Conservation (phyloP, 2,888 invertebrate species). For the Nomada fucata region DNA sequence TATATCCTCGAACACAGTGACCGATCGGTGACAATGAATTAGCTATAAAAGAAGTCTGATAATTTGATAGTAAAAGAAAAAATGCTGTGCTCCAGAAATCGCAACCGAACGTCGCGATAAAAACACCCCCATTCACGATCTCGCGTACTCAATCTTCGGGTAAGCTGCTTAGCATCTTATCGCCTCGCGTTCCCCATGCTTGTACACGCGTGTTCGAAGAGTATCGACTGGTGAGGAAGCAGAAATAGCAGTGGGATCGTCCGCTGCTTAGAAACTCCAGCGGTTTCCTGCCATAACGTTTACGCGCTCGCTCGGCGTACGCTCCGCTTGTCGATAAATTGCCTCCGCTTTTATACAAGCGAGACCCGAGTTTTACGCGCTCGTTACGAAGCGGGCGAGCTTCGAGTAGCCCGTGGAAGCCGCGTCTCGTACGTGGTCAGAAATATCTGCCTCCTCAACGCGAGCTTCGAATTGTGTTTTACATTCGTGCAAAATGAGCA, state of each 20-base stretch:
- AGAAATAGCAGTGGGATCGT: constrained; percentile 33
- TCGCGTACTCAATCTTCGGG: neutral
- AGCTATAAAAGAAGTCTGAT: neutral
- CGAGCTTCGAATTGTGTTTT: constrained; percentile 19
- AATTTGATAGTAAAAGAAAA: neutral
- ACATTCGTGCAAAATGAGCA: constrained; percentile 8
- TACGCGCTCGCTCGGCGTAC: constrained; percentile 50
- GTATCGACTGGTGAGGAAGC: constrained; percentile 9
- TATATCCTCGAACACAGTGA: no score
- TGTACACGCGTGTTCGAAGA: constrained; percentile 13
- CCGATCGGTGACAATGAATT: neutral
- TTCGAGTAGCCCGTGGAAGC: constrained; percentile 14
- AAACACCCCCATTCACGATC: neutral
- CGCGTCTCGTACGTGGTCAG: neutral
- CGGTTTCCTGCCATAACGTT: constrained; percentile 58
- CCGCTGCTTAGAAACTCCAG: constrained; percentile 48
- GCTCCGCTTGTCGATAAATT: constrained; percentile 57
- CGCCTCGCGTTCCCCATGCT: neutral
- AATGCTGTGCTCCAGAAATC: neutral
- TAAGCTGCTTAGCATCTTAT: constrained; percentile 18
- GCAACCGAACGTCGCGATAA: neutral
- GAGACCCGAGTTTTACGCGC: constrained; percentile 57
- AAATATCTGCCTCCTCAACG: neutral
- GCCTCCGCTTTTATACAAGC: constrained; percentile 51
- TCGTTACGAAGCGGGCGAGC: constrained; percentile 46